A percentile compares a stretch with the other conserved stretches of the same genome.
Evolutionary conservation across 2,888 invertebrate genomes (phyloP).

Genomic region (Drosophila melanocephala): DNA sequence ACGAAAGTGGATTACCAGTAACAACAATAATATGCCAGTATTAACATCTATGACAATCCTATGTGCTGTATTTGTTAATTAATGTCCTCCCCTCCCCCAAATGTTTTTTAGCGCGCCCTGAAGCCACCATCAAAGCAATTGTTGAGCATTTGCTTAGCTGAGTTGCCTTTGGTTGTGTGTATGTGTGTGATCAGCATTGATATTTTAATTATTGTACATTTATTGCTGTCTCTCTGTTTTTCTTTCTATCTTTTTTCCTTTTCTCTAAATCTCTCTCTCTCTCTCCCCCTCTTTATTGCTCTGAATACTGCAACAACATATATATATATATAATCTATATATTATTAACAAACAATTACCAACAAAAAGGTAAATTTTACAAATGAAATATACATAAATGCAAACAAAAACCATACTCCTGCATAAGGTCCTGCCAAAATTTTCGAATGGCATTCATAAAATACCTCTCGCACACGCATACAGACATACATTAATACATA

Average conservation of each 20-base stretch:
- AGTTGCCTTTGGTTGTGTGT: slow-evolving; percentile 20
- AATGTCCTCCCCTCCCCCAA: slow-evolving; percentile 33
- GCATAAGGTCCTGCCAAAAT: slow-evolving; percentile 18
- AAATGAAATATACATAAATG: slow-evolving; percentile 43
- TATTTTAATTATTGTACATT: slow-evolving; percentile 43
- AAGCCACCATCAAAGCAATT: slow-evolving; percentile 22
- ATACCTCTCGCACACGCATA: neutral
- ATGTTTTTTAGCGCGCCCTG: slow-evolving; percentile 53
- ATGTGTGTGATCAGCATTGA: slow-evolving; percentile 25
- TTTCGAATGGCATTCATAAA: slow-evolving; percentile 34
- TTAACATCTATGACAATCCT: slow-evolving; percentile 1
- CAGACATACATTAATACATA: slow-evolving; percentile 6
- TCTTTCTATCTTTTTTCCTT: slow-evolving; percentile 48
- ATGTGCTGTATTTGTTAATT: slow-evolving; percentile 42
- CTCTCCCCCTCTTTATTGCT: slow-evolving; percentile 29
- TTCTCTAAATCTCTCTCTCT: slow-evolving; percentile 40
- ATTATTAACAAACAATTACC: slow-evolving; percentile 43
- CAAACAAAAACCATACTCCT: slow-evolving; percentile 15
- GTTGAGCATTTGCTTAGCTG: slow-evolving; percentile 20
- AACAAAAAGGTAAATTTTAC: slow-evolving; percentile 70
- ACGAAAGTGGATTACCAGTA: slow-evolving; percentile 9
- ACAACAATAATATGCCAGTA: slow-evolving; percentile 8
- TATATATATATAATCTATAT: slow-evolving; percentile 31
- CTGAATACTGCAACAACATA: slow-evolving; percentile 42
- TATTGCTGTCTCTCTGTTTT: slow-evolving; percentile 45